Evolutionary conservation across 2,797 vertebrate genomes (phyloP).

Genomic region (Avahi laniger): DNA sequence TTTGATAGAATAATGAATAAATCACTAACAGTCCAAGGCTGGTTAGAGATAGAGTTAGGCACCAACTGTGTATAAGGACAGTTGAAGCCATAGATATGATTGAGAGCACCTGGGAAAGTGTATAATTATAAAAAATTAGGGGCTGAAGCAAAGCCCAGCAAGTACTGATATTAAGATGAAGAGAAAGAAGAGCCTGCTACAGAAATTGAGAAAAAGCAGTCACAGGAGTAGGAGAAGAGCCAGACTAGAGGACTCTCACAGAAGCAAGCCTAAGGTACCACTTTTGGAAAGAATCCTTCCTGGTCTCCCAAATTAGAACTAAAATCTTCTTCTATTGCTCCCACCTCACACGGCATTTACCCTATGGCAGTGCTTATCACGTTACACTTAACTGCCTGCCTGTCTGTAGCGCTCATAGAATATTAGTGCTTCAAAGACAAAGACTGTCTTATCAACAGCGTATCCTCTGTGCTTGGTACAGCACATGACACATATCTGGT

Average conservation of each 20-base stretch:
- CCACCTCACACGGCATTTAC: neutral
- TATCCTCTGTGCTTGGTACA: neutral
- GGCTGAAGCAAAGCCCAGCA: neutral
- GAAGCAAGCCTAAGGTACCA: neutral
- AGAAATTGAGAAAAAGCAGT: neutral
- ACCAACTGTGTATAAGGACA: neutral
- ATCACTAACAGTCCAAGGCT: neutral
- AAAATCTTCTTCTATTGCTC: neutral
- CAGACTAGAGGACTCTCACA: neutral
- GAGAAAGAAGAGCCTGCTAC: neutral
- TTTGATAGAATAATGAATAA: slow-evolving; percentile 5
- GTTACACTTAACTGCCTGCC: neutral
- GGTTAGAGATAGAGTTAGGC: neutral
- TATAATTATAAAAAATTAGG: slow-evolving; percentile 10
- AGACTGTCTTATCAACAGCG: neutral
- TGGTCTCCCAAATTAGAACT: neutral
- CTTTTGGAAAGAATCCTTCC: neutral
- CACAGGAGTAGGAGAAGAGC: neutral
- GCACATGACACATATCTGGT: neutral
- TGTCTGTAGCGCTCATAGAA: neutral
- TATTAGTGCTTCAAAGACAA: neutral
- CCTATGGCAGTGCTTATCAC: neutral
- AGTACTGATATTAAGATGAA: neutral
- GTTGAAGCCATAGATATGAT: neutral
- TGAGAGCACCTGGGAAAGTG: neutral